Evolutionary conservation across 2,113 vertebrate genomes (phyloP).

Genomic region (Eudyptes chrysolophus): DNA sequence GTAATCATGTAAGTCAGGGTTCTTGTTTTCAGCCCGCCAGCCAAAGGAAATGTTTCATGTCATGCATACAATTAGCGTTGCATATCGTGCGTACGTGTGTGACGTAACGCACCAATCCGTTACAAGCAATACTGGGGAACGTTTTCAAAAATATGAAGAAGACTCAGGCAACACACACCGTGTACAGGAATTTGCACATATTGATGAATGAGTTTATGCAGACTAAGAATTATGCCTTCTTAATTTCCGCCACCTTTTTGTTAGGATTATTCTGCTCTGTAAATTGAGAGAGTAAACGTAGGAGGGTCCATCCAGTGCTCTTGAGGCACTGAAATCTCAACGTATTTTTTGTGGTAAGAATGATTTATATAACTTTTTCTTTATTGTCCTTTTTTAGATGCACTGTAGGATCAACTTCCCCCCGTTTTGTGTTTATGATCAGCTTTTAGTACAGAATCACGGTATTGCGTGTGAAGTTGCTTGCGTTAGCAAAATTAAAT

Average conservation of each 20-base stretch:
- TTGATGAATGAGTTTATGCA: not conserved
- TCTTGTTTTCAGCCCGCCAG: slow-evolving; percentile 44
- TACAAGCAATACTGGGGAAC: not conserved
- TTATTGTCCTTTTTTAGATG: not conserved
- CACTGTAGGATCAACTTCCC: not conserved
- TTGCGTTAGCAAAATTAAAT: not conserved
- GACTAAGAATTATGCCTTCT: not conserved
- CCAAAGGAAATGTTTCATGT: slow-evolving; percentile 50
- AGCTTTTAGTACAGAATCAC: not conserved
- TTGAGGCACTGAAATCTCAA: not conserved
- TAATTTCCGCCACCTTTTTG: not conserved
- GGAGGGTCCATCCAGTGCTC: not conserved
- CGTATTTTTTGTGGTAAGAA: not conserved
- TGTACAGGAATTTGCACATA: not conserved
- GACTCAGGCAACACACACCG: not conserved
- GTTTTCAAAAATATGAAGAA: not conserved
- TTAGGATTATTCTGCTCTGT: not conserved
- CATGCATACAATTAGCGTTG: slow-evolving; percentile 39
- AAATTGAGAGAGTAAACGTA: not conserved
- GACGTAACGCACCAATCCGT: not conserved
- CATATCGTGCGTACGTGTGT: not conserved
- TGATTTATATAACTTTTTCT: not conserved
- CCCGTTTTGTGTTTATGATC: not conserved
- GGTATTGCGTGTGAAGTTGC: not conserved
- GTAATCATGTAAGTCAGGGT: slow-evolving; percentile 34